A percentile compares a stretch with the other conserved stretches of the same genome.
These are phyloP conservation scores for Hydractinia symbiolongicarpus DNA, from an alignment of 30 jellyfish, hydroid and myxozoan species.

Conservation along the genomic window DNA sequence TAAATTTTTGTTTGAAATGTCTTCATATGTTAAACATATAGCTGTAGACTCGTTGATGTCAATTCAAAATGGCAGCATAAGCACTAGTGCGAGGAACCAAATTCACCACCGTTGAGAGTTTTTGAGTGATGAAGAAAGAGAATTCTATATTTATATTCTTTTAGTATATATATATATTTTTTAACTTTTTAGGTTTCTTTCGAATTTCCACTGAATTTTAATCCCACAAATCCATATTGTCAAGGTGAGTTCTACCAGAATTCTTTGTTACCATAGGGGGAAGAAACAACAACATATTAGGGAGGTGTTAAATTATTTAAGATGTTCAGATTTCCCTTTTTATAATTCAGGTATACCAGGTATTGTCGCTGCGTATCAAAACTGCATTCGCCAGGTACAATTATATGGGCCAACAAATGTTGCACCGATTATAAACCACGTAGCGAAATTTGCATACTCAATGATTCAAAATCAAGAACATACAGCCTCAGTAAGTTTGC, in stretches of 20 bases:
- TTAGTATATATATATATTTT: neutral
- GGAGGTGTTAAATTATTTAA: neutral
- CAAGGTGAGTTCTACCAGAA: slow-evolving; percentile 40
- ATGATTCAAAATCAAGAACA: slow-evolving; percentile 1
- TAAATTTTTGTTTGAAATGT: neutral
- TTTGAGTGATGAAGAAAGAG: too few relatives aligned
- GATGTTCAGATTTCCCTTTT: neutral
- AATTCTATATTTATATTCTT: neutral
- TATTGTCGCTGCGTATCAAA: slow-evolving; percentile 68
- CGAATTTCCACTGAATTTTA: slow-evolving; percentile 83
- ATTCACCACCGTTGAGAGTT: too few relatives aligned
- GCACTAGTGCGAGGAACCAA: too few relatives aligned
- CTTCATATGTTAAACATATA: too few relatives aligned
- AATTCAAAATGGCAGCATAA: too few relatives aligned
- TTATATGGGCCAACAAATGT: slow-evolving; percentile 88
- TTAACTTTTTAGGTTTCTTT: slow-evolving; percentile 40
- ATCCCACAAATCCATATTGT: slow-evolving; percentile 78
- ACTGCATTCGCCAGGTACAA: slow-evolving; percentile 43
- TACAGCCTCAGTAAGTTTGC: slow-evolving; percentile 1
- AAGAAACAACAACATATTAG: neutral
- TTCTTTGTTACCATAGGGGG: neutral
- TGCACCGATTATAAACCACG: slow-evolving; percentile 82
- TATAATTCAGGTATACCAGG: slow-evolving; percentile 62
- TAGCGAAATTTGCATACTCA: slow-evolving; percentile 49
- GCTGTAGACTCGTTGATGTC: too few relatives aligned